These are phyloP conservation scores for Danio choprae DNA, from an alignment of 2,797 vertebrate species.

Conservation along the genomic window DNA sequence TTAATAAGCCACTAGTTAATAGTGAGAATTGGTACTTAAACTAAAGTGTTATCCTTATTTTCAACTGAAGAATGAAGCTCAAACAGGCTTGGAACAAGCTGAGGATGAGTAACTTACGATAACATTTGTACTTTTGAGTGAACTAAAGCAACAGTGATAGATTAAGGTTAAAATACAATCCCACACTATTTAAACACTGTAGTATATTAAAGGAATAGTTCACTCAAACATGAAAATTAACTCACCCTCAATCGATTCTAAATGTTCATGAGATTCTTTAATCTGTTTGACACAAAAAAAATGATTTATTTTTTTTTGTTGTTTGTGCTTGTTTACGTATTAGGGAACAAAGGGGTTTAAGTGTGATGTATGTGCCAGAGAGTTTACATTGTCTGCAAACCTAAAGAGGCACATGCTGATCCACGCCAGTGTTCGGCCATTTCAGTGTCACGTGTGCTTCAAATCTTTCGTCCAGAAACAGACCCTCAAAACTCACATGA, in stretches of 20 bases:
- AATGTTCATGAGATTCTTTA: too few species aligned
- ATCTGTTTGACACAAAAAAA: neutral
- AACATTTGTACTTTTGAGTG: too few species aligned
- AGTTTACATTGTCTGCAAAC: constrained; percentile 97
- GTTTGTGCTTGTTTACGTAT: constrained; percentile 33
- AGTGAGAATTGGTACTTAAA: too few species aligned
- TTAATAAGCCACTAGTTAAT: too few species aligned
- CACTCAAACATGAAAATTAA: too few species aligned
- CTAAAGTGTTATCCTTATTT: too few species aligned
- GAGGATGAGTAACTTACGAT: too few species aligned
- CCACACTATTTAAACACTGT: neutral
- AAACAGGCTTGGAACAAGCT: too few species aligned
- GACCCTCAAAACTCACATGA: constrained; percentile 99
- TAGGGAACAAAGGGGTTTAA: constrained; percentile 98
- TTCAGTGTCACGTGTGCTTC: constrained; percentile 98
- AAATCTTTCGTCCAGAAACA: constrained; percentile 99
- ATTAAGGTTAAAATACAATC: neutral
- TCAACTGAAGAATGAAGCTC: too few species aligned
- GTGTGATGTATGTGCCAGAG: constrained; percentile 94
- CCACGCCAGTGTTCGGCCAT: constrained; percentile 95
- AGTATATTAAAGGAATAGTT: neutral
- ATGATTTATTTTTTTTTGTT: neutral
- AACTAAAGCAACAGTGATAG: too few species aligned
- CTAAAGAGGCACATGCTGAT: constrained; percentile 98
- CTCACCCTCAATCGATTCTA: too few species aligned